These are phyloP conservation scores for Heteractis magnifica DNA, from an alignment of 92 coral and sea anemone species.

Conservation along the genomic window DNA sequence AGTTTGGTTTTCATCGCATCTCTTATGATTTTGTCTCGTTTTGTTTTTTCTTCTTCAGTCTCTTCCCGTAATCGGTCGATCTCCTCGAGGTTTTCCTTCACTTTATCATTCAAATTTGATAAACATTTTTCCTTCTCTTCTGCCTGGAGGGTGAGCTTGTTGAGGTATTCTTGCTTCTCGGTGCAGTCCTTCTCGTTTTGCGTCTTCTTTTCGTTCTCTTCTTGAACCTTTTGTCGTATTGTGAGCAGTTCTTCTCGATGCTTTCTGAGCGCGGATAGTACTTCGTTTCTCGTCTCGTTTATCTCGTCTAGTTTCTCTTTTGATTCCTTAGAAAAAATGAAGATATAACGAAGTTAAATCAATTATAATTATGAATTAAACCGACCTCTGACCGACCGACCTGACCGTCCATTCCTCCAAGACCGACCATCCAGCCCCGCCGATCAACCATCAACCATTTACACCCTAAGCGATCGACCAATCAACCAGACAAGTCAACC, in stretches of 20 bases:
- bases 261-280: slow-evolving; percentile 56
- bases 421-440: neutral
- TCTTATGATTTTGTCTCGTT: neutral
- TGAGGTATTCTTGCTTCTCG: slow-evolving; percentile 31
- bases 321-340: slow-evolving; percentile 46
- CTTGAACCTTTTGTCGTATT: slow-evolving; percentile 50
- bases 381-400: neutral
- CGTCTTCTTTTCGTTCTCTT: slow-evolving; percentile 38
- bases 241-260: slow-evolving; percentile 66
- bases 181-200: slow-evolving; percentile 30
- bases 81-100: slow-evolving; percentile 8
- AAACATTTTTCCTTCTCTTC: slow-evolving; percentile 22
- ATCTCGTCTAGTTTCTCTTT: slow-evolving; percentile 55
- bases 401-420: neutral
- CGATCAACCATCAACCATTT: neutral
- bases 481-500: neutral
- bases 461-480: neutral
- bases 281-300: slow-evolving; percentile 64
- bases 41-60: neutral
- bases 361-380: neutral
- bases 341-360: neutral
- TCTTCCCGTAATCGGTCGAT: slow-evolving; percentile 19
- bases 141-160: slow-evolving; percentile 9
- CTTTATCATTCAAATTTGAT: slow-evolving; percentile 3
- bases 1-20: neutral